Evolutionary conservation across 2,888 invertebrate genomes (phyloP), one percentile per base, ranked within the genome.

Genomic region (Acleris cristana): DNA sequence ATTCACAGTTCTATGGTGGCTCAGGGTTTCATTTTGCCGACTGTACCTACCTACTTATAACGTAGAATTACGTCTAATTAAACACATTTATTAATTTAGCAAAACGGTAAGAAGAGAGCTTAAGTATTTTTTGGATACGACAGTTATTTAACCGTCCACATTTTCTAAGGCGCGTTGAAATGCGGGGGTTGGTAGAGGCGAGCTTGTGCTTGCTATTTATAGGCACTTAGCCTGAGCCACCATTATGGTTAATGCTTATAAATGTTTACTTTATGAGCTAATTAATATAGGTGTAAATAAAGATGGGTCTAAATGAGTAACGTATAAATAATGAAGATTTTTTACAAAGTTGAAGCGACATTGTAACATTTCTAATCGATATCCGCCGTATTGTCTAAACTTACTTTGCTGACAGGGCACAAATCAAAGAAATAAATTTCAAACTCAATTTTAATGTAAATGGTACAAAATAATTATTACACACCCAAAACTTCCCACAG

Each of bases 101-200:
- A 62, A 62, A 19, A 55, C 10, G 44, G 52, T 63, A 68, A 70
- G 70, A 72, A 72, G 61, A 58, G 65, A 69, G 67, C 65, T 68
- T 53, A 62, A 73, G 68, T 75, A 79, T 79, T 75, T 79, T 74
- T 73, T 76, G 72, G 69, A 72, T 67, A 70, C 72, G 71, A 75
- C 74, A 65, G 68, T 71, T 73, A 79, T 82, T 81, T 78, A 77
- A 34, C 10, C 10, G 79, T 72, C 71, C 69, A 40, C 54, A 59
- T 49, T 65, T 73, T 76, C 74, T 67, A 73, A 70, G 71, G 75
- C 72, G 70, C 71, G 72, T 66, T 64, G 71, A 74, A 74, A 72
- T 71, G 73, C 72, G 64, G 66, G 66, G 65, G 64, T 51, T 53
- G 66, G 18, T 55, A 56, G 59, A 56, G 12, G 23, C 48, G 40